Evolutionary conservation across 2,797 vertebrate genomes (phyloP).

Genomic region (Rhodeus uyekii): DNA sequence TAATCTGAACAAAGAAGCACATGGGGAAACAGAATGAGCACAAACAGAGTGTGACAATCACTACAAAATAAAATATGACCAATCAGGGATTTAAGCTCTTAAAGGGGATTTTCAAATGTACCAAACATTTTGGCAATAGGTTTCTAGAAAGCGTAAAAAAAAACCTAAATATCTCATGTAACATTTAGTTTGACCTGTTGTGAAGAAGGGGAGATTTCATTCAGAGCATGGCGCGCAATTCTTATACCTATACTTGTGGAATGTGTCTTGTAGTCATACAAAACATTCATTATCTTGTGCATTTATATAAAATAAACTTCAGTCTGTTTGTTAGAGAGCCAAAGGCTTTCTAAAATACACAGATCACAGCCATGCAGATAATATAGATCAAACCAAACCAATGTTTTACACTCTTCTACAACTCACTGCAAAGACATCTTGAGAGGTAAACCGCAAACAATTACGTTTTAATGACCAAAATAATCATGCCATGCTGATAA

Average conservation of each 20-base stretch:
- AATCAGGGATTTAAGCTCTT: neutral
- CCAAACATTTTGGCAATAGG: neutral
- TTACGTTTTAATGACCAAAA: neutral
- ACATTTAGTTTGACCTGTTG: neutral
- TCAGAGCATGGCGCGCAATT: neutral
- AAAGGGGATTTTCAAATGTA: neutral
- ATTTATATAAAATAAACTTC: neutral
- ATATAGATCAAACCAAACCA: neutral
- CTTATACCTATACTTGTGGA: neutral
- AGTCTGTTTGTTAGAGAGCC: neutral
- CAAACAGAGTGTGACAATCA: too few species aligned
- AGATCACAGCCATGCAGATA: constrained; percentile 3
- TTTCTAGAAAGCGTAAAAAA: neutral
- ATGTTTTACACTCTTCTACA: neutral
- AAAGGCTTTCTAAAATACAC: neutral
- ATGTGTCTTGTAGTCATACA: constrained; percentile 2
- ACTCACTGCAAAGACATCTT: neutral
- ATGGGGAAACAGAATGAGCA: too few species aligned
- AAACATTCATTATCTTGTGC: neutral
- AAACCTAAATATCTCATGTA: neutral
- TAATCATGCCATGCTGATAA: neutral
- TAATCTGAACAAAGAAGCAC: too few species aligned
- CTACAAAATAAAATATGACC: neutral
- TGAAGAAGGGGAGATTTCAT: too few species aligned
- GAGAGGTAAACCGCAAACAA: neutral